A percentile compares a stretch with the other conserved stretches of the same genome.
Evolutionary conservation across 2,113 vertebrate genomes (phyloP).

Genomic region (Himantopus leucocephalus): DNA sequence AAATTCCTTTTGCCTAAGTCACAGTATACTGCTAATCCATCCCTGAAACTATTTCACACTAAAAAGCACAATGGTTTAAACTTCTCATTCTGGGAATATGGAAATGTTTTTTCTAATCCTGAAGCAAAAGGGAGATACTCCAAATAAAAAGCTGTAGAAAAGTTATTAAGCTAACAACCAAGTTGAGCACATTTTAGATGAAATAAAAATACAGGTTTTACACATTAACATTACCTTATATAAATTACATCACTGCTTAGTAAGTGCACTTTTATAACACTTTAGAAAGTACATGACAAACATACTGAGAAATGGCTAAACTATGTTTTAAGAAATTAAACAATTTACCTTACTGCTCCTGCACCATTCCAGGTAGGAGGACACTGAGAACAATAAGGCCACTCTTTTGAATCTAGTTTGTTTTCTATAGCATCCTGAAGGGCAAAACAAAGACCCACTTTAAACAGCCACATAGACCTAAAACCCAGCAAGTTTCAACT

Average conservation of each 20-base stretch:
- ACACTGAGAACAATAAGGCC: conserved; percentile 90
- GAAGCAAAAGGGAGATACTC: neutral
- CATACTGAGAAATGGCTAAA: neutral
- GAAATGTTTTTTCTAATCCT: neutral
- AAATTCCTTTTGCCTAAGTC: neutral
- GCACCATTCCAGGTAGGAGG: conserved; percentile 94
- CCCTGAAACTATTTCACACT: neutral
- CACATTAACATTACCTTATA: neutral
- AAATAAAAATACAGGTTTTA: neutral
- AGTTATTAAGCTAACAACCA: neutral
- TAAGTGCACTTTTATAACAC: rapidly evolving
- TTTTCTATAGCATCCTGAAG: conserved; percentile 90
- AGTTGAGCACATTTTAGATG: neutral
- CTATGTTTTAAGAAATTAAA: neutral
- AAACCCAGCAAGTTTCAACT: neutral
- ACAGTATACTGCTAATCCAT: neutral
- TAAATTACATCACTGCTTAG: neutral
- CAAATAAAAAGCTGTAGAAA: neutral
- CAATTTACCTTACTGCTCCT: conserved; percentile 86
- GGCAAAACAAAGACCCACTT: neutral
- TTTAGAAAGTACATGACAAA: neutral
- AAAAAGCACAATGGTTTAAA: neutral
- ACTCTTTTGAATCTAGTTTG: conserved; percentile 90
- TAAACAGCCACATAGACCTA: neutral
- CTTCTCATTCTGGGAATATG: neutral